Conservation (phyloP, 2,113 vertebrate genomes). For the Mohoua ochrocephala region DNA sequence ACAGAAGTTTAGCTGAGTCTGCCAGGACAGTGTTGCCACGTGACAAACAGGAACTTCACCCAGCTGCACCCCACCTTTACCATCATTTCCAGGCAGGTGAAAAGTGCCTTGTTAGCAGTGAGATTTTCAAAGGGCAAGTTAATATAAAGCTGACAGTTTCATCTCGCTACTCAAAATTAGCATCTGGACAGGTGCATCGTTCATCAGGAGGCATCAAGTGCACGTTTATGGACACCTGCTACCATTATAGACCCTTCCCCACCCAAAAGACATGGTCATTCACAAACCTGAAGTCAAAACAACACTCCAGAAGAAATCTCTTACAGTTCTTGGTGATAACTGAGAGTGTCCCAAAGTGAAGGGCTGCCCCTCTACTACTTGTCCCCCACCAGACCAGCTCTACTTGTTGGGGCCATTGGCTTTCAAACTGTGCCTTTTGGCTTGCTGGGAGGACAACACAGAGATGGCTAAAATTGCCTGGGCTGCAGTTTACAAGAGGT, state of each 20-base stretch:
- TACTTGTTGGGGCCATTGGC: not conserved
- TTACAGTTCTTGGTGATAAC: not conserved
- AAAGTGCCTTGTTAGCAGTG: not conserved
- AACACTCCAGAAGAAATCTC: not conserved
- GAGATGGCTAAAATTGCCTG: not conserved
- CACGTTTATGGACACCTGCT: not conserved
- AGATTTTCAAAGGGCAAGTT: not conserved
- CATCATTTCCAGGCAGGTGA: not conserved
- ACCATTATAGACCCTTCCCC: not conserved
- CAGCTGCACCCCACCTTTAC: not conserved
- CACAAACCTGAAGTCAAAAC: not conserved
- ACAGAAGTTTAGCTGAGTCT: not conserved
- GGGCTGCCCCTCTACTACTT: not conserved
- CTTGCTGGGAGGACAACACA: not conserved
- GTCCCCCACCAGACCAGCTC: not conserved
- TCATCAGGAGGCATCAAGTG: not conserved
- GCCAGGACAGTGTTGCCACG: not conserved
- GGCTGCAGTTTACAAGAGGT: not conserved
- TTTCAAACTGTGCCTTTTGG: not conserved
- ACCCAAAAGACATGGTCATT: not conserved
- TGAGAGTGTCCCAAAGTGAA: not conserved
- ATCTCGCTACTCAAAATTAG: not conserved
- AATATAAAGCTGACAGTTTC: not conserved
- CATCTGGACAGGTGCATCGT: not conserved
- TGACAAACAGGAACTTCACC: not conserved